These are phyloP conservation scores for Loripinus fragilis DNA, from an alignment of 2,888 invertebrate genomes.

Conservation along the genomic window DNA sequence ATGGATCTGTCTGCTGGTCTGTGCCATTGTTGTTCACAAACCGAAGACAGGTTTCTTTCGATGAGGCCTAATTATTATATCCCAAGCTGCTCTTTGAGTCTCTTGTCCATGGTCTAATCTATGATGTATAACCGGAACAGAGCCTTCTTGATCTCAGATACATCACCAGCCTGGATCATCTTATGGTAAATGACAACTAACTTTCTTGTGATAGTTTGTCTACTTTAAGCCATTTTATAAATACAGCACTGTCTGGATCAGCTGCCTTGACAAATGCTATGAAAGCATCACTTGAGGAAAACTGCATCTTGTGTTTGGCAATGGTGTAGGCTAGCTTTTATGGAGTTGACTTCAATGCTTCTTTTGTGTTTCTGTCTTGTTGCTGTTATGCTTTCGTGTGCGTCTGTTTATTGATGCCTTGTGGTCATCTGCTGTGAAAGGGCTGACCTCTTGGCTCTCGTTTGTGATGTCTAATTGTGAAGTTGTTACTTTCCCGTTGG, in stretches of 20 bases:
- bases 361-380: no score
- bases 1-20: no score
- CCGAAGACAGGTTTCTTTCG: no score
- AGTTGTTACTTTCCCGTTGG: no score
- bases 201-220: conserved; percentile 5
- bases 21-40: no score
- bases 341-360: background rate
- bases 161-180: conserved; percentile 1
- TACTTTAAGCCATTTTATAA: background rate
- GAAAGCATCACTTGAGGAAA: background rate
- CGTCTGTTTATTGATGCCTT: no score
- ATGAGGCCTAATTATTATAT: no score
- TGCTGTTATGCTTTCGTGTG: no score
- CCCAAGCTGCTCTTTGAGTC: background rate
- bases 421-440: no score
- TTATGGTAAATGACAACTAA: background rate
- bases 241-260: background rate
- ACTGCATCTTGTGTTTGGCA: conserved; percentile 7
- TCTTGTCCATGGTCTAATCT: background rate
- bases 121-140: conserved; percentile 6
- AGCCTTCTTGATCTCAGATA: background rate
- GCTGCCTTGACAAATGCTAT: conserved; percentile 5
- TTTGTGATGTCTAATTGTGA: no score
- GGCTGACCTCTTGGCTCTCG: no score
- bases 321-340: conserved; percentile 9